These are phyloP conservation scores for Junonia oenone DNA, from an alignment of 2,888 invertebrate species.

Conservation along the genomic window DNA sequence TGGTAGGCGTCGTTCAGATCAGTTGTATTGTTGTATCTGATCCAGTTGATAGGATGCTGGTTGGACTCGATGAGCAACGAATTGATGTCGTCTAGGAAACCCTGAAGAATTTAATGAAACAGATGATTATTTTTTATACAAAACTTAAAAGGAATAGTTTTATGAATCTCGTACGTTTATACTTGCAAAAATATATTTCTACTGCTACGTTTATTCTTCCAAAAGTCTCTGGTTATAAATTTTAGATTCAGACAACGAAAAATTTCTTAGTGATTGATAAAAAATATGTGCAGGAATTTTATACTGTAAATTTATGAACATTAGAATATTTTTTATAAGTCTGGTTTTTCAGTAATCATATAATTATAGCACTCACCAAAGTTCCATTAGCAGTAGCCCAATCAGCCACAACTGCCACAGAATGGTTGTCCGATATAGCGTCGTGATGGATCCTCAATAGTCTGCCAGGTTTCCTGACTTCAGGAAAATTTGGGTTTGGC, in stretches of 20 bases:
- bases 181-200: too few species aligned
- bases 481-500: conserved; percentile 87
- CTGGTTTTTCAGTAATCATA: neutral
- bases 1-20: conserved; percentile 85
- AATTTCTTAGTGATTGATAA: too few species aligned
- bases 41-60: conserved; percentile 81
- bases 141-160: too few species aligned
- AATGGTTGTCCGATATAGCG: conserved; percentile 71
- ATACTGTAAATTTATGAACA: too few species aligned
- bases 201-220: too few species aligned
- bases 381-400: conserved; percentile 73
- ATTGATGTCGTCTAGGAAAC: conserved; percentile 83
- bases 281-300: too few species aligned
- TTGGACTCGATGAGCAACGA: conserved; percentile 76
- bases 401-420: conserved; percentile 84
- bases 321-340: too few species aligned
- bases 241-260: too few species aligned
- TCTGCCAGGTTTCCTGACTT: conserved; percentile 81
- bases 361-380: conserved; percentile 47
- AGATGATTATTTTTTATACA: too few species aligned
- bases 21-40: conserved; percentile 82
- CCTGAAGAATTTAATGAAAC: conserved; percentile 59
- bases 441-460: conserved; percentile 81
- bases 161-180: too few species aligned
- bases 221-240: too few species aligned